Percentiles rank a stretch among this genome's conserved stretches.
phyloP scores from a whole-genome alignment of 30 jellyfish, hydroid and myxozoan genomes.

The Mastigias papua region DNA sequence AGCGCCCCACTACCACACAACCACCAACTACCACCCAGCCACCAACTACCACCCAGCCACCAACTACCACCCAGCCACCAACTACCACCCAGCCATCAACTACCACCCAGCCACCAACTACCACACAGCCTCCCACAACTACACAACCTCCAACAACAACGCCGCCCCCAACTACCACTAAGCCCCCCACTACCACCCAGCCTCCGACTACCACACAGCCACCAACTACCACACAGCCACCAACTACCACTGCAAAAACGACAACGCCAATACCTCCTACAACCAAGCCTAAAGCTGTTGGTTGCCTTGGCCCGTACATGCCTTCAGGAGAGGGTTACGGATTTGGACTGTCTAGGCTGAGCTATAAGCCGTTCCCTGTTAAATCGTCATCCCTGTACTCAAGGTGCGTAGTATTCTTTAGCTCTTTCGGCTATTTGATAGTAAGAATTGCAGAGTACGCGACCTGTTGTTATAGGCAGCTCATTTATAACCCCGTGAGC shows the following conservation, averaged over 20 bases:
- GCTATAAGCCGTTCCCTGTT: slow-evolving; percentile 73
- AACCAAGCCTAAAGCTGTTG: slow-evolving; percentile 53
- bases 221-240: slow-evolving; percentile 20
- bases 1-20: slow-evolving; percentile 52
- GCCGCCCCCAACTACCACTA: slow-evolving; percentile 42
- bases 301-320: slow-evolving; percentile 48
- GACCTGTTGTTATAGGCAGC: too few species aligned
- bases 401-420: slow-evolving; percentile 45
- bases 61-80: slow-evolving; percentile 40
- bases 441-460: too few species aligned
- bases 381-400: slow-evolving; percentile 40
- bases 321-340: slow-evolving; percentile 72
- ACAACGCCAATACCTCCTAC: slow-evolving; percentile 50
- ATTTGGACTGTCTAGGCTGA: slow-evolving; percentile 74
- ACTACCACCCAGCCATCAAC: slow-evolving; percentile 32
- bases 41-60: slow-evolving; percentile 42
- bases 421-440: too few species aligned
- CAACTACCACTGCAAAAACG: slow-evolving; percentile 48
- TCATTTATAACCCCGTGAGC: too few species aligned
- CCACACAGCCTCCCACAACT: slow-evolving; percentile 59
- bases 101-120: slow-evolving; percentile 55
- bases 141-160: slow-evolving; percentile 54
- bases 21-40: slow-evolving; percentile 74
- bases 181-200: slow-evolving; percentile 52
- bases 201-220: slow-evolving; percentile 27